phyloP scores from a whole-genome alignment of 2,888 invertebrate genomes.

The Octonoba sinensis region DNA sequence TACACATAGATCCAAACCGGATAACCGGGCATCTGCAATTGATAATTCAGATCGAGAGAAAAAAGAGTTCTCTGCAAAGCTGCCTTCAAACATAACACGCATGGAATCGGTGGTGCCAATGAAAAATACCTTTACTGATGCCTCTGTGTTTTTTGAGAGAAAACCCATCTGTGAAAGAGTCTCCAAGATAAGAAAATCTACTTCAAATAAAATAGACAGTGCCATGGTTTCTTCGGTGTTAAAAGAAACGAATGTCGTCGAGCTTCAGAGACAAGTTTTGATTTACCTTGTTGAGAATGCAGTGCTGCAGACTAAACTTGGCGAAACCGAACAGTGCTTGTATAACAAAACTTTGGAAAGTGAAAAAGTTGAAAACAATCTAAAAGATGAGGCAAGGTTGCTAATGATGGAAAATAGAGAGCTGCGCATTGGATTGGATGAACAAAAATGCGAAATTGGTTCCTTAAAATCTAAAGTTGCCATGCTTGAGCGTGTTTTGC shows the following conservation, averaged over 20 bases:
- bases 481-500: slow-evolving; percentile 55
- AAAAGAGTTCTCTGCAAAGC: neutral
- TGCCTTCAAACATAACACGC: neutral
- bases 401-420: slow-evolving; percentile 58
- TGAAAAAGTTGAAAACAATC: slow-evolving; percentile 42
- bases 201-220: slow-evolving; percentile 36
- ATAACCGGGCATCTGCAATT: neutral
- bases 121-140: slow-evolving; percentile 18
- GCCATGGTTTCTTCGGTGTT: slow-evolving; percentile 62
- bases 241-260: slow-evolving; percentile 66
- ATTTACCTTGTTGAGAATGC: slow-evolving; percentile 67
- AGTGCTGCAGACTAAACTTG: slow-evolving; percentile 61
- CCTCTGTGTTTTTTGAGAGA: slow-evolving; percentile 7
- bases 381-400: slow-evolving; percentile 45
- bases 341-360: slow-evolving; percentile 22
- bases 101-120: slow-evolving; percentile 1
- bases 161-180: slow-evolving; percentile 23
- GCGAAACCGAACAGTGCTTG: slow-evolving; percentile 34
- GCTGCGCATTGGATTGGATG: slow-evolving; percentile 47
- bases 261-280: slow-evolving; percentile 67
- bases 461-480: slow-evolving; percentile 31
- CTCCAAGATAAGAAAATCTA: slow-evolving; percentile 5
- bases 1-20: too few relatives aligned
- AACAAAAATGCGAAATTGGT: slow-evolving; percentile 48
- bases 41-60: neutral